Evolutionary conservation across 2,888 invertebrate genomes (phyloP), one percentile per base, ranked within the genome.

Genomic region (Elegia similella): DNA sequence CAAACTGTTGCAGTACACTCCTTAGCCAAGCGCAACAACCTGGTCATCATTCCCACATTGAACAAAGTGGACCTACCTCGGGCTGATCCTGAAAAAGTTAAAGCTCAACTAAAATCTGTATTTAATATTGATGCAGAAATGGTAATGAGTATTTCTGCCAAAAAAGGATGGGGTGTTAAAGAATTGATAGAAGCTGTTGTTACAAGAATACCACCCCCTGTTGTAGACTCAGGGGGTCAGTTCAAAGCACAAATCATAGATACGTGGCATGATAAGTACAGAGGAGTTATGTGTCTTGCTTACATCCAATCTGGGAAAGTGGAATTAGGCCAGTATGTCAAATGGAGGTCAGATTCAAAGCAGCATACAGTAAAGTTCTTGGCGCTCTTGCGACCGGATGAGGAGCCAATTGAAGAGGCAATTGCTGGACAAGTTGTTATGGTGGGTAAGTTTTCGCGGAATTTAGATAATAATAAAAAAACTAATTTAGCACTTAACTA

Each of bases 1-100:
- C 99, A 99, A 87, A 99, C 99, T 0, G 98, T 99, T 1, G 98
- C 99, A 13, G 99, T 99, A 74, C 98, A 97, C 86, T 96, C 97
- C 79, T 85, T 99, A 62, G 98, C 99, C 0, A 96, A 96, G 84
- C 94, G 94, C 55, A 94, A 94, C 65, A 95, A 98, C 69, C 86
- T 99, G 55, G 86, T 93, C 0, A 95, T 99, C 59, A 95, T 99
- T 72, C 98, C 99, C 0, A 98, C 98, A 0, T 90, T 99, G 38
- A 99, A 99, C 86, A 99, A 99, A 92, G 97, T 99, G 58, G 99
- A 99, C 82, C 92, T 99, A 56, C 97, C 97, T 69, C 94, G 96
- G 82, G 98, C 98, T 0, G 91, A 98, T 77, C 97, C 98, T 5
- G 96, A 97, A 0, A 93, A 93, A 70, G 97, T 98, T 0, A 93